Evolutionary conservation across 2,888 invertebrate genomes (phyloP), one percentile per base, ranked within the genome.

Genomic region (Coleophora flavipennella): DNA sequence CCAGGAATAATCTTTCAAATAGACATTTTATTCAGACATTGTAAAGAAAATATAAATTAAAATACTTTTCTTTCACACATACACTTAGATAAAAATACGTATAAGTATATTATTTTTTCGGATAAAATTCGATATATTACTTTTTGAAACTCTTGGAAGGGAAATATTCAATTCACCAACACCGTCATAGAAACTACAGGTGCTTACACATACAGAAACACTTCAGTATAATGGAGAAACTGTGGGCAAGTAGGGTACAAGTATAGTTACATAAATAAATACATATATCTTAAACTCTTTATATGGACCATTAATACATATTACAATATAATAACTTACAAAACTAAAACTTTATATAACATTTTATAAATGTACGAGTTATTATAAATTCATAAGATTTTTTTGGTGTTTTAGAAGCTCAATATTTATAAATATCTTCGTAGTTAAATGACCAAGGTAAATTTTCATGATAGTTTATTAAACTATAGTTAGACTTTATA

Each of bases 11-110:
- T 61, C 53, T 70, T 80, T 79, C 57, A 77, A 75, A 79, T 71
- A 76, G 74, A 80, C 66, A 69, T 65, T 81, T 80, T 83, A 81
- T 79, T 83, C 59, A 70, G 76, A 81, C 68, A 74, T 77, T 76
- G 76, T 83, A 79, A 79, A 81, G 68, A 72, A 81, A 80, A 77
- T 75, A 79, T 57, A 76, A 80, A 73, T 59, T 69, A 75, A 75
- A 70, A 64, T 72, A 70, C 58, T 62, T 61, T 61, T 57, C 49
- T 53, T 68, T 59, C 67, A 75, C 75, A 73, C 65, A 73, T 67
- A 76, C 71, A 75, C 58, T 70, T 72, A 79, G 75, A 74, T 67
- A 76, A 77, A 77, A 75, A 77, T 73, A 81, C 72, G 74, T 78
- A 76, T 73, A 69, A n/a, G n/a, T n/a, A n/a, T n/a, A n/a, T n/a